Evolutionary conservation across 2,113 vertebrate genomes (phyloP), one percentile per base, ranked within the genome.

Genomic region (Pyxicephalus adspersus): DNA sequence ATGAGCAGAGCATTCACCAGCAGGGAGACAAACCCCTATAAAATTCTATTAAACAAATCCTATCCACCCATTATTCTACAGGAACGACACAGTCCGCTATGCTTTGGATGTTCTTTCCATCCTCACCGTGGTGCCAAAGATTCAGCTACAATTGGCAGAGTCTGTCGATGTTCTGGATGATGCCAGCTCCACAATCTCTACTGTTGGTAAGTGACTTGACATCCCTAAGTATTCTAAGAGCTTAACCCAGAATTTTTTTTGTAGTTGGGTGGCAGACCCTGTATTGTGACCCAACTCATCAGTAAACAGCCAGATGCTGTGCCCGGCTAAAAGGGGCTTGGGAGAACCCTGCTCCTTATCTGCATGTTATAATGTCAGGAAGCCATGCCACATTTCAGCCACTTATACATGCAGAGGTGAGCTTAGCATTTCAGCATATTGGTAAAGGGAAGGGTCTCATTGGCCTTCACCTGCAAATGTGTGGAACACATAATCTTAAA

Each of bases 91-190:
- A 0, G 97, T 99, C 66, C 95, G 98, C 20, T 98, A 97, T 50
- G 98, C 98, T 63, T 90, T 99, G 86, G 98, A 99, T 88, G 97
- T 99, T 52, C 89, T 99, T 73, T 96, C 96, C 71, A 99, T 99
- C 84, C 94, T 99, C 80, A 99, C 97, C 6, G 96, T 99, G 68
- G 97, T 99, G 80, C 96, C 97, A 76, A 99, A 98, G 91, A 99
- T 97, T 54, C 97, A 99, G 88, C 90, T 98, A 60, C 89, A 98
- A 83, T 86, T 99, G 91, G 94, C 96, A 65, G 97, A 99, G 80
- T 91, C 96, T 66, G 95, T 99, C 54, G 94, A 97, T 81, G 96
- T 99, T 70, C 87, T 98, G 31, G 96, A 97, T 85, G 98, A 99
- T 84, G 94, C 94, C 22, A 96, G 96, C 45, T 95, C 96, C 18